These are phyloP conservation scores for Dendrolimus pini DNA, from an alignment of 2,888 invertebrate genomes.

Conservation along the genomic window DNA sequence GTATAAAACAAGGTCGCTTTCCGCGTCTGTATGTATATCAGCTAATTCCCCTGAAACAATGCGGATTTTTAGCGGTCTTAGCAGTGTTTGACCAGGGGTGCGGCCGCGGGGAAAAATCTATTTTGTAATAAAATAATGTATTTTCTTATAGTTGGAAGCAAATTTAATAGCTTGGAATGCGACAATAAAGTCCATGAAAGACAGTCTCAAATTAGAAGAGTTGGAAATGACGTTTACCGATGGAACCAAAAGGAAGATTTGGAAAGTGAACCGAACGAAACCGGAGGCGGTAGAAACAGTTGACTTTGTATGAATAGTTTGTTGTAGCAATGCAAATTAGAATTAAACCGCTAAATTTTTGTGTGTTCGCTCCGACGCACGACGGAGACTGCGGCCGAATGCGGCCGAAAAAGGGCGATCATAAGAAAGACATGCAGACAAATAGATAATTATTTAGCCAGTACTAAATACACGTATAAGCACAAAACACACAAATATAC, in stretches of 20 bases:
- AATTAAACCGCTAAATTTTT: no score
- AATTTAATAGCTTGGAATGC: constrained; percentile 41
- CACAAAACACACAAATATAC: no score
- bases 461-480: no score
- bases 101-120: background rate
- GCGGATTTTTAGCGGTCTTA: background rate
- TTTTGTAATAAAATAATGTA: background rate
- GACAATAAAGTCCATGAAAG: constrained; percentile 44
- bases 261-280: constrained; percentile 55
- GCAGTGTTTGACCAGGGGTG: background rate
- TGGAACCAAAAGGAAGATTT: constrained; percentile 46
- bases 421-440: no score
- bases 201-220: constrained; percentile 53
- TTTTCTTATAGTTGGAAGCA: constrained; percentile 32
- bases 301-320: constrained; percentile 40
- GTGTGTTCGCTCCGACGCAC: no score
- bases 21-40: no score
- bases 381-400: no score
- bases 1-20: no score
- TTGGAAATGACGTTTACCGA: constrained; percentile 47
- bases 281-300: constrained; percentile 56
- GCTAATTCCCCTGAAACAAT: background rate
- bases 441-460: no score
- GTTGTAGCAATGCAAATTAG: no score
- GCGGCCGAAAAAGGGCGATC: no score